Evolutionary conservation across 1,140 invertebrate genomes (phyloP).

Genomic region (Achroia grisella): DNA sequence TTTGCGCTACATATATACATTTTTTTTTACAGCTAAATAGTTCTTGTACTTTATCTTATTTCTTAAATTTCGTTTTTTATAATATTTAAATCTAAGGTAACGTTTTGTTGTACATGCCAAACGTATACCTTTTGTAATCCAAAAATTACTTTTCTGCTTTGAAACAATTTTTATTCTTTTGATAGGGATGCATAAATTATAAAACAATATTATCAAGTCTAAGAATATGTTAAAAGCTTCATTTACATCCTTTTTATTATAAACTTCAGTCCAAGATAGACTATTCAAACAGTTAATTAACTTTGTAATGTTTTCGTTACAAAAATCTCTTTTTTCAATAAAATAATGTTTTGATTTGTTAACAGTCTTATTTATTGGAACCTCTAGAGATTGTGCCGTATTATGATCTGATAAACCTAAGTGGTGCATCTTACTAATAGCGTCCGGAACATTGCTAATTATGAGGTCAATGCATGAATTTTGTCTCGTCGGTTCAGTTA

Average conservation of each 20-base stretch:
- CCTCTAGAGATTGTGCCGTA: conserved; percentile 1
- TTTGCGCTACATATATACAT: background rate
- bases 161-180: conserved; percentile 1
- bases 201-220: conserved; percentile 8
- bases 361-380: background rate
- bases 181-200: conserved; percentile 3
- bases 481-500: background rate
- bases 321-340: conserved; percentile 4
- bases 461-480: background rate
- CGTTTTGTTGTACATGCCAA: background rate
- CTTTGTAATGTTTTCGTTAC: conserved; percentile 7
- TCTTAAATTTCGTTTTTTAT: background rate
- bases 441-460: background rate
- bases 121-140: conserved; percentile 9
- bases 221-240: conserved; percentile 11
- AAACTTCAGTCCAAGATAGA: conserved; percentile 3
- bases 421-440: conserved; percentile 3
- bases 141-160: conserved; percentile 10
- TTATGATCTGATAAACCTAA: conserved; percentile 16
- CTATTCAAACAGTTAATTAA: conserved; percentile 3
- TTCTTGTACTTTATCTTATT: background rate
- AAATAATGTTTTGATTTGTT: background rate
- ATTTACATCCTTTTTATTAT: conserved; percentile 5
- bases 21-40: background rate
- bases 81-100: background rate